Conservation (phyloP, 2,888 invertebrate genomes). For the Cacoxenus indagator region DNA sequence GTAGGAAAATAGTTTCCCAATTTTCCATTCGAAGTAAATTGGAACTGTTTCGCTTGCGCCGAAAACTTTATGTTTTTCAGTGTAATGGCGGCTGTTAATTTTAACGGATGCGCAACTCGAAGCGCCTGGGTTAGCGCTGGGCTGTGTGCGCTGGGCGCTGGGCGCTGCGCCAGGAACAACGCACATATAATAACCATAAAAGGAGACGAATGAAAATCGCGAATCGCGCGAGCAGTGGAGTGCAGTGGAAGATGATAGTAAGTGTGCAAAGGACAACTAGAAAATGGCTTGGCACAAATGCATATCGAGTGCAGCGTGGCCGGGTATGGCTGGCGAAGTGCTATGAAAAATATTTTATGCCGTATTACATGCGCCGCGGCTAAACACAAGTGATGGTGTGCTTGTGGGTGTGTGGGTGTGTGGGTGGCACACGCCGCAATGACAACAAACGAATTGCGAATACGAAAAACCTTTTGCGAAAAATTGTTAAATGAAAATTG, state of each 20-base stretch:
- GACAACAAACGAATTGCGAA: background rate
- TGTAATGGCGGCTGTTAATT: slow-evolving; percentile 7
- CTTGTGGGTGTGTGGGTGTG: background rate
- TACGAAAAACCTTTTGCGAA: background rate
- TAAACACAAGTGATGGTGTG: background rate
- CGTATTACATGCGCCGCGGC: background rate
- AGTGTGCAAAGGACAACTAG: slow-evolving; percentile 1
- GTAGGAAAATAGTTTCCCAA: too few relatives aligned
- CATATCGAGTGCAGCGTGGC: background rate
- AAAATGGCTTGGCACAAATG: background rate
- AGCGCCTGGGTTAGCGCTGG: too few relatives aligned
- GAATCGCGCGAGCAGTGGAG: background rate
- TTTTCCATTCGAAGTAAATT: too few relatives aligned
- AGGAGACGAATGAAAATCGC: background rate
- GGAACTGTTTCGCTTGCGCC: too few relatives aligned
- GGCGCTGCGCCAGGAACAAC: background rate
- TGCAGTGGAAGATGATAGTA: background rate
- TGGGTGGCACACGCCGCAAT: background rate
- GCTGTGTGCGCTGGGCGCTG: too few relatives aligned
- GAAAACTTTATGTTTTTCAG: background rate
- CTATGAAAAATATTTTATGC: slow-evolving; percentile 10
- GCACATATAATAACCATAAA: slow-evolving; percentile 2
- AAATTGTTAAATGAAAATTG: background rate
- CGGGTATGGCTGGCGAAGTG: background rate
- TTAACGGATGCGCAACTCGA: background rate